phyloP scores from a whole-genome alignment of 2,113 vertebrate genomes.

The Etia nguti region DNA sequence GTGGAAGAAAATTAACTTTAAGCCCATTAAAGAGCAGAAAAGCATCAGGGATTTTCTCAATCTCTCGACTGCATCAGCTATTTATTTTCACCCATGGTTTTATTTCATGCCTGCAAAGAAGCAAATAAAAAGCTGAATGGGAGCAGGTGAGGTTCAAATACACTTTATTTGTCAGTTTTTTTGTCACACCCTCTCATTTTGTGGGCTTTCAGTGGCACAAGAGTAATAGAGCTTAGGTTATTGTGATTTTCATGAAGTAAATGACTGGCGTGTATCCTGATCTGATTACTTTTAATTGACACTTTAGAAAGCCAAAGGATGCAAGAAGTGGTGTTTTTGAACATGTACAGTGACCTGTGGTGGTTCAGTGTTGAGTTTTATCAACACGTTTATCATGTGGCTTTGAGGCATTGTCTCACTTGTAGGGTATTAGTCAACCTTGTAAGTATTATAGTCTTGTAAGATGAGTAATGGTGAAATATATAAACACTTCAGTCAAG shows the following conservation, averaged over 20 bases:
- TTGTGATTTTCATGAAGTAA: background rate
- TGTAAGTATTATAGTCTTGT: background rate
- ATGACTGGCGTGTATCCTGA: background rate
- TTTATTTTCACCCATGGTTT: constrained; percentile 4
- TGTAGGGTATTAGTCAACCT: background rate
- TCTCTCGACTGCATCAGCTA: background rate
- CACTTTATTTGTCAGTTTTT: background rate
- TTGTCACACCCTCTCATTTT: background rate
- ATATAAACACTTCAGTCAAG: background rate
- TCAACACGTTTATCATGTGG: background rate
- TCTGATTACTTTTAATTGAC: background rate
- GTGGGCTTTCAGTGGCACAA: background rate
- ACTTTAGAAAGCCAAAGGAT: background rate
- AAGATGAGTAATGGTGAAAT: background rate
- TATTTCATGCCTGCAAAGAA: background rate
- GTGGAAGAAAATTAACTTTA: constrained; percentile 22
- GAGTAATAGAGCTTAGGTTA: background rate
- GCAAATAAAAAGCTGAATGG: constrained; percentile 26
- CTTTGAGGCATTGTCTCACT: background rate
- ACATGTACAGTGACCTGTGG: background rate
- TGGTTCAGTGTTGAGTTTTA: background rate
- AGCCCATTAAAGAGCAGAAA: constrained; percentile 28
- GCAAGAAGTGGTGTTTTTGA: background rate
- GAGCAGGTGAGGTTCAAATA: constrained; percentile 16
- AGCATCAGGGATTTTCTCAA: constrained; percentile 24